Conservation (phyloP, 2,797 vertebrate genomes). For the Parauchenoglanis ngamensis region DNA sequence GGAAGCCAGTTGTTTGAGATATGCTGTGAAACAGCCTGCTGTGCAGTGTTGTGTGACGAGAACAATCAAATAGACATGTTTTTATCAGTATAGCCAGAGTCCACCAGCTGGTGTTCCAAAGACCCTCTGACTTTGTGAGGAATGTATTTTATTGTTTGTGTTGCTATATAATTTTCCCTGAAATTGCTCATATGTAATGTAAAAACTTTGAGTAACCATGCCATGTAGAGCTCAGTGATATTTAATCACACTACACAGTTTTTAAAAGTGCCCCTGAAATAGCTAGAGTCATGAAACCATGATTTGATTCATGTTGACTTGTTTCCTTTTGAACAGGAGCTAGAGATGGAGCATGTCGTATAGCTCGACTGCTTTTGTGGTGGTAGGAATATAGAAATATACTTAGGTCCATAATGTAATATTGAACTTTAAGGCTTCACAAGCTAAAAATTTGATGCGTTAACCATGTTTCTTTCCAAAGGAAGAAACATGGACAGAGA, state of each 20-base stretch:
- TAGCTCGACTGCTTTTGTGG: no score
- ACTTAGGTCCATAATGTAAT: not conserved
- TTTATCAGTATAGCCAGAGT: not conserved
- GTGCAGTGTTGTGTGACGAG: conserved; percentile 7
- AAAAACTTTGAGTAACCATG: not conserved
- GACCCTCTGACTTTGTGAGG: not conserved
- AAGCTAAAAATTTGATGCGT: not conserved
- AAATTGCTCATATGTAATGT: not conserved
- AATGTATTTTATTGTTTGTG: not conserved
- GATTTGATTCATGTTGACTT: no score
- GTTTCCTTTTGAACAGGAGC: not conserved
- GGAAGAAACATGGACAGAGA: not conserved
- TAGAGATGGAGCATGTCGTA: not conserved
- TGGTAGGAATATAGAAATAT: not conserved
- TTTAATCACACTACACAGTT: not conserved
- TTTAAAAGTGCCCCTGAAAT: not conserved
- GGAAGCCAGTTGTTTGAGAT: not conserved
- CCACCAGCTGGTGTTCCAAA: conserved; percentile 5
- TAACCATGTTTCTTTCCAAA: not conserved
- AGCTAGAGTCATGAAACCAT: not conserved
- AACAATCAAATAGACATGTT: conserved; percentile 1
- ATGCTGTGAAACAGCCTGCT: not conserved
- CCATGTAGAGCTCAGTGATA: not conserved
- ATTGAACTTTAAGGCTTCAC: not conserved
- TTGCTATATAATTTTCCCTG: not conserved